A percentile compares a stretch with the other conserved stretches of the same genome.
Conservation (phyloP, 2,797 vertebrate genomes). For the Kryptolebias ocellatus region DNA sequence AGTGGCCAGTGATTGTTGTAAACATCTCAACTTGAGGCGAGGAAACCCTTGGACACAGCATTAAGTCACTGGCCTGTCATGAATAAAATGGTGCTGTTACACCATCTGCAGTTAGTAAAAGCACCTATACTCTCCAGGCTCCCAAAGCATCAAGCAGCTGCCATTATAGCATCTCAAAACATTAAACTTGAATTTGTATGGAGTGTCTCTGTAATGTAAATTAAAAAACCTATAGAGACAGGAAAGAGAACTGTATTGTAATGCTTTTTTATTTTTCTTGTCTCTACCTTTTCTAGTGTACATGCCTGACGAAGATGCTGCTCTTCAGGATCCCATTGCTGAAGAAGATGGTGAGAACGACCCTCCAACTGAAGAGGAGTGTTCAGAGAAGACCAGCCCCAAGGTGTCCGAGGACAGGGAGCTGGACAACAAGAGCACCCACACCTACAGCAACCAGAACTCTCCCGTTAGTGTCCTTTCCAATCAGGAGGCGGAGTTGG, state of each 20-base stretch:
- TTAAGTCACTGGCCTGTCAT: slow-evolving; percentile 76
- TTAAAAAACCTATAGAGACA: neutral
- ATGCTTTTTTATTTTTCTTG: slow-evolving; percentile 3
- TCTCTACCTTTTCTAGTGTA: slow-evolving; percentile 84
- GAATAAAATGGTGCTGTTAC: slow-evolving; percentile 72
- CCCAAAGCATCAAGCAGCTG: slow-evolving; percentile 34
- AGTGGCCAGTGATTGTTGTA: slow-evolving; percentile 75
- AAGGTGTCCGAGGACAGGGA: slow-evolving; percentile 91
- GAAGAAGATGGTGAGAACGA: slow-evolving; percentile 93
- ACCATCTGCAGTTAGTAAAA: slow-evolving; percentile 68
- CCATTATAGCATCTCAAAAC: slow-evolving; percentile 19
- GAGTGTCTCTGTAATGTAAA: neutral
- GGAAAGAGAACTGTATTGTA: slow-evolving; percentile 1
- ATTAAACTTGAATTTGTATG: neutral
- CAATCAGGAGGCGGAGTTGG: slow-evolving; percentile 93
- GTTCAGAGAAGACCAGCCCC: slow-evolving; percentile 89
- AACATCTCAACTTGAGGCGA: slow-evolving; percentile 77
- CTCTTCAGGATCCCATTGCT: slow-evolving; percentile 84
- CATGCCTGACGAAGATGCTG: slow-evolving; percentile 90
- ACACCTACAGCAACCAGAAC: slow-evolving; percentile 94
- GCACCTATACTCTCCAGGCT: slow-evolving; percentile 40
- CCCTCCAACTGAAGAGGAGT: slow-evolving; percentile 87
- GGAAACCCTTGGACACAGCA: slow-evolving; percentile 73
- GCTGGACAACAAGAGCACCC: slow-evolving; percentile 88
- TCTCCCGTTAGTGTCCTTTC: slow-evolving; percentile 94